Evolutionary conservation across 2,888 invertebrate genomes (phyloP), one percentile per base, ranked within the genome.

Genomic region (Leptopilina drosophilae): DNA sequence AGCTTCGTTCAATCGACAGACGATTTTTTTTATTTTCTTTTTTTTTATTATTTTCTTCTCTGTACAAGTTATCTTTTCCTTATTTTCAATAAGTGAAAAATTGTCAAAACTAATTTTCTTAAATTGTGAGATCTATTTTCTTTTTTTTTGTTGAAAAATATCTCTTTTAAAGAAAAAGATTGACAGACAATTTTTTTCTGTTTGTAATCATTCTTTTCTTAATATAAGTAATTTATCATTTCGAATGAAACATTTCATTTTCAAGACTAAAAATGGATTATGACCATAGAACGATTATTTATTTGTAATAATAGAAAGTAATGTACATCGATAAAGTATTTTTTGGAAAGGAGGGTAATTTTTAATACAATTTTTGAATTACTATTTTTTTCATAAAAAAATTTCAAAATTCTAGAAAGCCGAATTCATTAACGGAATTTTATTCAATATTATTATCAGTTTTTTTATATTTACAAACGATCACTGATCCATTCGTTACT

Each of bases 1-100:
- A 81, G 77, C 79, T 83, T 82, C 76, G 53, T 81, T 78, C 78
- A 20, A 69, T 83, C 77, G 81, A 73, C 69, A 53, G 66, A 65
- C 65, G 62, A 62, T 20, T 62, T 62, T 49, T 49, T 49, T 49
- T 3, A 33, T 33, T 33, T 33, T 33, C 3, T 3, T 20, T 62
- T 62, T 49, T 49, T 49, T 49, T 49, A 11, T 5, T 42, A 42
- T 42, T 49, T 20, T 53, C 56, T 77, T 33, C 59, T 42, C 78
- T 69, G 53, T 76, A 76, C 64, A 64, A 64, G n/a, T 49, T 64
- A 76, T 40, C 40, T 40, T 40, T 59, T n/a, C 14, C 9, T 76
- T 56, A 14, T 73, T 64, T 15, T 49, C n/a, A 62, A 8, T 42
- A 49, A 42, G 11, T 20, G 20, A 64, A 62, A 40, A 40, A 42